A percentile compares a stretch with the other conserved stretches of the same genome.
phyloP scores from a whole-genome alignment of 2,888 invertebrate species.

The Polia nebulosa region DNA sequence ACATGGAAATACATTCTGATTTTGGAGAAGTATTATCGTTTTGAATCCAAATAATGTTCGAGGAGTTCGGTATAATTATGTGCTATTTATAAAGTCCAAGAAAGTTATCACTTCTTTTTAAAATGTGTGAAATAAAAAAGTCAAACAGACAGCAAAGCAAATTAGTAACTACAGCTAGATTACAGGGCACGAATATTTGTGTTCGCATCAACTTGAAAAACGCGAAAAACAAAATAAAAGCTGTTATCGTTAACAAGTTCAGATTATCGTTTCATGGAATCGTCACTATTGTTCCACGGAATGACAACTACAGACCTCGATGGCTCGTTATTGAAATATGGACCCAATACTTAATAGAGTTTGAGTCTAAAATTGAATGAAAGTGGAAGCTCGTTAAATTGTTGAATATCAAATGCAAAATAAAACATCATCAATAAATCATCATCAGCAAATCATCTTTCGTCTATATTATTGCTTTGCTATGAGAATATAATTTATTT shows the following conservation, averaged over 20 bases:
- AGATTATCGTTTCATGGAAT: constrained; percentile 56
- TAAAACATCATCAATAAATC: constrained; percentile 48
- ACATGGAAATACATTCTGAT: neutral
- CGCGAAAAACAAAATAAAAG: constrained; percentile 32
- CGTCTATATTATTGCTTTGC: constrained; percentile 32
- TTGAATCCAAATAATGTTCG: neutral
- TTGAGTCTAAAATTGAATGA: constrained; percentile 39
- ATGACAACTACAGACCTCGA: constrained; percentile 37
- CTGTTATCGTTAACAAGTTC: constrained; percentile 32
- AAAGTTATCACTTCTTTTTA: neutral
- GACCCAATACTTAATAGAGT: neutral
- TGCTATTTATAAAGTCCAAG: neutral
- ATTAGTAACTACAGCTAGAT: neutral
- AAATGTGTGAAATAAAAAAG: neutral
- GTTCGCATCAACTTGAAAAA: constrained; percentile 11
- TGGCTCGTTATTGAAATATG: constrained; percentile 32
- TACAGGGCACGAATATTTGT: neutral
- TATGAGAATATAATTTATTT: constrained; percentile 16
- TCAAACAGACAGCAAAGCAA: neutral
- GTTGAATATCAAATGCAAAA: constrained; percentile 40
- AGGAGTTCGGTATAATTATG: neutral
- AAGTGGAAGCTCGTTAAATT: constrained; percentile 35
- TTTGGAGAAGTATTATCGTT: neutral
- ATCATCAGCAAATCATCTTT: constrained; percentile 48
- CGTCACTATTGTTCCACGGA: constrained; percentile 51